Base-by-base conservation (phyloP, 2,888 invertebrate genomes). In the Hemistola chrysoprasaria region DNA sequence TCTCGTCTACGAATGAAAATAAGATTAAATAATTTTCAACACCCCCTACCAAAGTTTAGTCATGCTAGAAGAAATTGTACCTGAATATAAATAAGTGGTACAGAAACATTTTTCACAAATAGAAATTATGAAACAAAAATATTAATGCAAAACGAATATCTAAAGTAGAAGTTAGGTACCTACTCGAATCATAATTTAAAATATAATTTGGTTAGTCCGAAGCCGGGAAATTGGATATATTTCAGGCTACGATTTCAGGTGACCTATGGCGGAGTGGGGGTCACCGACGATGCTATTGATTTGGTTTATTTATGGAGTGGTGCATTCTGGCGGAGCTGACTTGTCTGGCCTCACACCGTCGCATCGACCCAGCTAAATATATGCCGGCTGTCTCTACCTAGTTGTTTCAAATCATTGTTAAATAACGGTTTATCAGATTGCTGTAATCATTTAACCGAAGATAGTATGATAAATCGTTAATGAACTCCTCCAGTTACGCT, bases 271-370 rank as follows among this genome's bases (percentile, higher is more conserved):
- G 53, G 53, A 38, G 55, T 42, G 50, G 47, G 50, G 47, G 47
- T 53, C 51, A 52, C 55, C 44, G 53, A 8, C 48, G 48, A 55
- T 53, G 54, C 55, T 82, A 83, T 83, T 69, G 83, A 83, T 83
- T 76, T 53, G 55, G 62, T 70, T 72, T 82, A 83, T 82, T 83
- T 77, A 68, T 75, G 70, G 72, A 68, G 59, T 65, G 56, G 61
- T 62, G 71, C 70, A 72, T 59, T 65, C 55, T 54, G 43, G 47
- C 47, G 46, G 42, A 35, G 50, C 53, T 52, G 28, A 40, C 38
- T 47, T 50, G 63, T 52, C 63, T 57, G 54, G 54, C 49, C 56
- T 40, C 59, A 44, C 40, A 55, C 62, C 56, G 45, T 40, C 42
- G 44, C 33, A 33, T 33, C 46, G 41, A 48, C 50, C 43, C 38